Evolutionary conservation across 2,113 vertebrate species (phyloP).

Genomic region (Glareola pratincola): DNA sequence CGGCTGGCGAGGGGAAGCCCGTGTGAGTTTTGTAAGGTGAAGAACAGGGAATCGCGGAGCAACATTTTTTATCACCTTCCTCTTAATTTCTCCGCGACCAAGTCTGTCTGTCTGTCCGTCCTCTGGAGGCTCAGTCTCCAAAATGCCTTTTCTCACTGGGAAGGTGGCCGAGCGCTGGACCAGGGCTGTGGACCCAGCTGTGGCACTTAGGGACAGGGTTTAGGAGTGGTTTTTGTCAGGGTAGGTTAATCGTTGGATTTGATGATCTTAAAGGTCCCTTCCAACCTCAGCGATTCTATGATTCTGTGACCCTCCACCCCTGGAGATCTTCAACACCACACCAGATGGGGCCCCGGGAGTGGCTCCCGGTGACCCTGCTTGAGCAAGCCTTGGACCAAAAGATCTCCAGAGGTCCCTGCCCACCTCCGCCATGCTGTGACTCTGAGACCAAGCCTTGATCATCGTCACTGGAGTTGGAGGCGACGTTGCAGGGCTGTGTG

Average conservation of each 20-base stretch:
- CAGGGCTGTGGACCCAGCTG: background rate
- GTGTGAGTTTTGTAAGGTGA: background rate
- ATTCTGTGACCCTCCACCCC: too few relatives aligned
- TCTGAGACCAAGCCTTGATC: background rate
- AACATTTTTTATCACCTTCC: background rate
- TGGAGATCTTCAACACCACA: background rate
- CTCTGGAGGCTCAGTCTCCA: background rate
- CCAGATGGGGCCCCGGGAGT: rapidly evolving
- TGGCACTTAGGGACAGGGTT: too few relatives aligned
- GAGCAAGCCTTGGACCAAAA: background rate
- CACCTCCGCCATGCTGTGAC: background rate
- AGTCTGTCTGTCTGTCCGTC: background rate
- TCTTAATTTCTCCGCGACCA: background rate
- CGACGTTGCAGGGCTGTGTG: background rate
- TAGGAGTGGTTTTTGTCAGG: too few relatives aligned
- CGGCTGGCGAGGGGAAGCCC: background rate
- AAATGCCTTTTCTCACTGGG: background rate
- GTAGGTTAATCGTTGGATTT: too few relatives aligned
- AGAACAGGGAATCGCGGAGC: background rate
- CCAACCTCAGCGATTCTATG: too few relatives aligned
- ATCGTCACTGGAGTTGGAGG: background rate
- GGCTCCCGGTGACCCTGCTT: background rate
- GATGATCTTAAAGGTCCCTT: too few relatives aligned
- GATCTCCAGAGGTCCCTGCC: background rate
- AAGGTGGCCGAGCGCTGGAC: background rate